Base-by-base conservation (phyloP, 2,888 invertebrate species). In the Flabesymbios commensalis region DNA sequence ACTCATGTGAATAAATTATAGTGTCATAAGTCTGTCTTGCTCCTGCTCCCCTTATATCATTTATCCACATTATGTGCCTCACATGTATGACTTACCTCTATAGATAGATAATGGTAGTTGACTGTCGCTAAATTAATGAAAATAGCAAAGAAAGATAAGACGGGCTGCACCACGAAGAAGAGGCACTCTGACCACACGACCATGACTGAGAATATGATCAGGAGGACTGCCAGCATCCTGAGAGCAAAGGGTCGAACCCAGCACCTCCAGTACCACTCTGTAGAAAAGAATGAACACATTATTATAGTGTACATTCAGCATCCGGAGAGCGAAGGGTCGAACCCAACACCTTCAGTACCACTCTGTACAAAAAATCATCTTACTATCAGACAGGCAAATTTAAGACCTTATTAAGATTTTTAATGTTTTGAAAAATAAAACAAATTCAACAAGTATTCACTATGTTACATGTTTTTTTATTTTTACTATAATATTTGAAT, bases 151-250 rank as follows among this genome's bases (percentile, higher is more conserved):
- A 99, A 88, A 1, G 98, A 98, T 2, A 99, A 86, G 26, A 95
- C 93, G 0, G 98, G 98, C 28, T 87, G 85, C 75, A 91, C 90
- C 78, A 91, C 91, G 85, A 99, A 99, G 85, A 99, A 99, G 1
- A 98, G 95, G 75, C 98, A 89, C 85, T 99, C 99, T 0, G 97
- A 98, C 97, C 98, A 97, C n/a, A 99, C 93, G 33, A 99, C 94
- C 78, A 91, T 89, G 28, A 91, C 84, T 0, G 97, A 96, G 83
- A 98, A 87, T 42, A 89, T 82, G 29, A 92, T 85, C 1, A 94
- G 90, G 4, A 83, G 57, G 4, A 84, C 74, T 26, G 83, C 78
- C 69, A 91, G 82, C 0, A 87, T 78, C 79, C 90, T 91, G 72
- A 92, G 86, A 63, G 90, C 87, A 76, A 92, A 92, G 52, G 90